Conservation (phyloP, 1,140 invertebrate species). For the Pseudomyrmex dendroicus region DNA sequence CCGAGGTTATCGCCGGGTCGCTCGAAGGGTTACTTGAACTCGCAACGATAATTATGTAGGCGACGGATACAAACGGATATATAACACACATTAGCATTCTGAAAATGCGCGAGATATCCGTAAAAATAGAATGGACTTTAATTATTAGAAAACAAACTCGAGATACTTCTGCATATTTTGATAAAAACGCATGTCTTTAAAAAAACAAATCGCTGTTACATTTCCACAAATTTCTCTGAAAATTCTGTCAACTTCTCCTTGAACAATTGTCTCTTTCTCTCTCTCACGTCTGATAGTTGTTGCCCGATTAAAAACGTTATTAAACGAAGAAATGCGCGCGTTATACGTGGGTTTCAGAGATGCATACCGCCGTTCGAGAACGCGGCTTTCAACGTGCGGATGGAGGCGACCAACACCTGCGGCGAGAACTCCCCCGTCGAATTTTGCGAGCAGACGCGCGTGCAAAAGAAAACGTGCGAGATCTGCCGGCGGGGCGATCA, state of each 20-base stretch:
- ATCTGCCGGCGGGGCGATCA: constrained; percentile 87
- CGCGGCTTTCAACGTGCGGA: constrained; percentile 94
- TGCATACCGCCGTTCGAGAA: constrained; percentile 99
- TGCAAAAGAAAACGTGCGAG: constrained; percentile 85
- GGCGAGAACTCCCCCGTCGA: constrained; percentile 91
- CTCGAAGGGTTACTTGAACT: constrained; percentile 74
- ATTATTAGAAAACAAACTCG: constrained; percentile 7
- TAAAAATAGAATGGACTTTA: no score
- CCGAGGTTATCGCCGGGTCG: constrained; percentile 72
- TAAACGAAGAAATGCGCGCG: not conserved
- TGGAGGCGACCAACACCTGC: constrained; percentile 98
- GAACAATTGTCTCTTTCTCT: no score
- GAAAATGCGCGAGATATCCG: not conserved
- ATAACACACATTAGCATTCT: constrained; percentile 32
- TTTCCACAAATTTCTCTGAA: no score
- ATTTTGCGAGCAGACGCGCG: constrained; percentile 96
- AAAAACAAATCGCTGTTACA: no score
- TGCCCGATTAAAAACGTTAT: not conserved
- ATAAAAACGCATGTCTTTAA: no score
- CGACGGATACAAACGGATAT: constrained; percentile 42
- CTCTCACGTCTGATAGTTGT: no score
- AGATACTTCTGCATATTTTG: not conserved
- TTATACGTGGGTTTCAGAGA: constrained; percentile 88
- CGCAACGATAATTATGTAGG: constrained; percentile 69
- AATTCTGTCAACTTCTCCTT: no score